phyloP scores from a whole-genome alignment of 2,113 vertebrate genomes.

The Corydoras sp. region DNA sequence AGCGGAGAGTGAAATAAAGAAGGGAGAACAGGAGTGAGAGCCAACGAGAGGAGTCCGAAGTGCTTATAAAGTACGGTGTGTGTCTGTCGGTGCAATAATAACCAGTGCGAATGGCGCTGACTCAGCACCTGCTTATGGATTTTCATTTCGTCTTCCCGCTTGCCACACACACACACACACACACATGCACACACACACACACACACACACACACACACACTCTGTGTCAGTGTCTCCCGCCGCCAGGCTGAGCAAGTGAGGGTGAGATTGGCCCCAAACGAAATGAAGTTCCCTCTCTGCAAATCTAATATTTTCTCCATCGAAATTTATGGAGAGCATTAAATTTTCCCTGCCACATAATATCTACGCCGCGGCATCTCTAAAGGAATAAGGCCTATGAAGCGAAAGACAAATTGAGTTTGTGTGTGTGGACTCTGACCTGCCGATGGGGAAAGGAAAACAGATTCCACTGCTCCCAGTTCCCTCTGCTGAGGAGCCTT shows the following conservation, averaged over 20 bases:
- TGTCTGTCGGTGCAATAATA: conserved; percentile 72
- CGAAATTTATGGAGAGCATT: conserved; percentile 95
- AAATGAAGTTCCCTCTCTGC: conserved; percentile 89
- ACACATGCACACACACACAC: conserved; percentile 56
- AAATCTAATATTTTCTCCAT: conserved; percentile 81
- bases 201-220: conserved; percentile 38
- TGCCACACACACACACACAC: conserved; percentile 58
- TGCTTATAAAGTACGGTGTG: conserved; percentile 54
- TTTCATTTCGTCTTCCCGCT: conserved; percentile 73
- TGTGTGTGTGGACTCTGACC: conserved; percentile 82
- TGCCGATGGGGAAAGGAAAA: conserved; percentile 71
- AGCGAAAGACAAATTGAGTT: conserved; percentile 96
- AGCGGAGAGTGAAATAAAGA: conserved; percentile 6
- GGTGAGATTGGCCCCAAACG: conserved; percentile 68
- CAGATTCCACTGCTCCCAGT: conserved; percentile 55
- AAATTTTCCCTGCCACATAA: conserved; percentile 92
- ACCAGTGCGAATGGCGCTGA: conserved; percentile 60
- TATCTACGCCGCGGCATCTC: conserved; percentile 85
- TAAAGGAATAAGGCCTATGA: conserved; percentile 85
- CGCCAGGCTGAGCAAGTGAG: conserved; percentile 57
- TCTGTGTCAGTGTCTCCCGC: conserved; percentile 32
- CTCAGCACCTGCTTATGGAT: conserved; percentile 76
- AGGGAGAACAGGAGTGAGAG: conserved; percentile 6
- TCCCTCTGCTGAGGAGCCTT: conserved; percentile 11
- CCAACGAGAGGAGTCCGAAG: conserved; percentile 40